Evolutionary conservation across 2,888 invertebrate species (phyloP).

Genomic region (Antitype chi): DNA sequence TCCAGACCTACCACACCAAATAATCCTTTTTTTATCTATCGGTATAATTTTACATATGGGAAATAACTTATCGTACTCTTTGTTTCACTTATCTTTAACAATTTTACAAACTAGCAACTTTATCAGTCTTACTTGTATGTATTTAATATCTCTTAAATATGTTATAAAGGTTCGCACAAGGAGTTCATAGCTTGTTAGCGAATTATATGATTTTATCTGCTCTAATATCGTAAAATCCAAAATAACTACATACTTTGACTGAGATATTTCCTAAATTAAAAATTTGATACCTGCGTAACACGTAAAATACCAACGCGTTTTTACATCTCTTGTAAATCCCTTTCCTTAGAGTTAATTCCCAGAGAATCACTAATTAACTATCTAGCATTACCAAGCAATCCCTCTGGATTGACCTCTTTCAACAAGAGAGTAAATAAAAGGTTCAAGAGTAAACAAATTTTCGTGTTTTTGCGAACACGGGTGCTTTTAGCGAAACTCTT

Average conservation of each 20-base stretch:
- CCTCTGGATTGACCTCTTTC: slow-evolving; percentile 30
- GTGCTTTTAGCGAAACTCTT: slow-evolving; percentile 15
- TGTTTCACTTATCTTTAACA: too few species aligned
- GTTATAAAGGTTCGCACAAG: too few species aligned
- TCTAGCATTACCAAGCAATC: slow-evolving; percentile 36
- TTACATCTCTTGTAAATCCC: slow-evolving; percentile 2
- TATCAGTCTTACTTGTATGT: too few species aligned
- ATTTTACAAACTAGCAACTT: too few species aligned
- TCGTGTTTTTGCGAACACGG: slow-evolving; percentile 3
- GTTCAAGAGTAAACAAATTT: background rate
- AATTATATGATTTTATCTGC: too few species aligned
- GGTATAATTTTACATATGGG: too few species aligned
- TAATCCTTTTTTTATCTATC: too few species aligned
- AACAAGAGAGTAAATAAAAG: slow-evolving; percentile 27
- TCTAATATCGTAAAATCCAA: too few species aligned
- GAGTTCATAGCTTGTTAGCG: too few species aligned
- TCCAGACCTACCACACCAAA: too few species aligned
- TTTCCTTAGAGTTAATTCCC: slow-evolving; percentile 4
- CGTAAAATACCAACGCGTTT: background rate
- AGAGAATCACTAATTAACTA: slow-evolving; percentile 36
- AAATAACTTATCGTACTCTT: too few species aligned
- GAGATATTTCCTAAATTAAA: background rate
- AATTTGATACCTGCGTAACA: background rate
- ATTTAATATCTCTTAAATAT: too few species aligned
- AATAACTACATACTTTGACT: background rate